Evolutionary conservation across 2,888 invertebrate genomes (phyloP), one percentile per base, ranked within the genome.

Genomic region (Tenthredo distinguenda): DNA sequence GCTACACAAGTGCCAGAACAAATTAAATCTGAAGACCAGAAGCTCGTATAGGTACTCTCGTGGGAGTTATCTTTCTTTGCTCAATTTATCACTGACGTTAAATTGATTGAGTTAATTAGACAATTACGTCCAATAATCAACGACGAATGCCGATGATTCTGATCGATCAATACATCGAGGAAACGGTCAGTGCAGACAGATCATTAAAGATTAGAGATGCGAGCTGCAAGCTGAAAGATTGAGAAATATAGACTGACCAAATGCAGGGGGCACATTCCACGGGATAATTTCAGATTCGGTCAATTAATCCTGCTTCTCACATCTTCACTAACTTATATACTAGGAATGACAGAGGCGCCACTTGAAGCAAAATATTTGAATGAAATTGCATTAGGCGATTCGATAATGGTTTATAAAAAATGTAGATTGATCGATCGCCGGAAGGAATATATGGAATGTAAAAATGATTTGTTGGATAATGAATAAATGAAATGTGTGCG

Each of bases 241-340:
- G 55, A 58, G 79, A 79, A 21, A 79, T 31, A 79, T 18, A 47
- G n/a, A 81, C 40, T 21, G 62, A 37, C 37, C 58, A 26, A 81
- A 81, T 62, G 58, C 79, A 81, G 62, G 40, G 62, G 79, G 34
- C 62, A 81, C 58, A 81, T 81, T 81, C 79, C 79, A 62, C 62
- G 21, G 37, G n/a, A 62, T 81, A n/a, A 40, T 34, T 81, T 12
- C 58, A 81, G 7, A 81, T 62, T 81, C 40, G 40, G 7, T 62
- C 62, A 81, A 81, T 81, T 62, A 81, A 81, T 81, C 62, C 40
- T 26, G 12, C 47, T 26, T 26, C 26, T 12, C 62, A 81, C 62
- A 21, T 81, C 77, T 77, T 77, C 18, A 62, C 79, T 50, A 40
- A 81, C 10, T 55, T 15, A 34, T 9, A 34, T 9, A 55, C 50